Conservation (phyloP, 2,888 invertebrate species). For the Lamellibrachia columna region DNA sequence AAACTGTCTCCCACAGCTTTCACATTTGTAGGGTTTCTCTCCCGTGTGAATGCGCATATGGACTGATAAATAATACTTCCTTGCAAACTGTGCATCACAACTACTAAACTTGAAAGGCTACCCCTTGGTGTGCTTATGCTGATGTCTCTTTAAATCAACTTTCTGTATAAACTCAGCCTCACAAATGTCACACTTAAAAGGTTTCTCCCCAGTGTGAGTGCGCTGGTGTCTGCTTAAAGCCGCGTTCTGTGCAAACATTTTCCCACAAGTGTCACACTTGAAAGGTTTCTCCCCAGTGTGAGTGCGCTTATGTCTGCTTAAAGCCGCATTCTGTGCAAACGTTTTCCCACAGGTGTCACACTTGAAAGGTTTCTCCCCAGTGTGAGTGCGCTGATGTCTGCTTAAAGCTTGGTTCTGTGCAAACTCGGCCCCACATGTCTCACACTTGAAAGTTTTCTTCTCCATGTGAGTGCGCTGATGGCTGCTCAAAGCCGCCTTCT, state of each 20-base stretch:
- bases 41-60: not conserved
- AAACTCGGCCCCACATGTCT: too few relatives aligned
- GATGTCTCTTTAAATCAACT: not conserved
- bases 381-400: not conserved
- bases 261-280: not conserved
- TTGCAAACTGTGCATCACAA: not conserved
- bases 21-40: not conserved
- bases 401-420: not conserved
- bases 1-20: not conserved
- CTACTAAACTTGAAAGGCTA: not conserved
- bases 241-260: not conserved
- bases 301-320: not conserved
- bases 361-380: not conserved
- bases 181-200: not conserved
- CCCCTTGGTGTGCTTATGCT: not conserved
- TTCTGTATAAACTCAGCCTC: not conserved
- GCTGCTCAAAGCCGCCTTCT: too few relatives aligned
- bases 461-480: too few relatives aligned
- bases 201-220: not conserved
- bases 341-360: not conserved
- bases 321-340: not conserved
- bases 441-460: too few relatives aligned
- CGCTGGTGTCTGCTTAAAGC: not conserved
- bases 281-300: not conserved
- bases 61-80: not conserved